Percentiles rank a stretch among this genome's conserved stretches.
These are phyloP conservation scores for Ispidina picta DNA, from an alignment of 2,797 vertebrate species.

Conservation along the genomic window DNA sequence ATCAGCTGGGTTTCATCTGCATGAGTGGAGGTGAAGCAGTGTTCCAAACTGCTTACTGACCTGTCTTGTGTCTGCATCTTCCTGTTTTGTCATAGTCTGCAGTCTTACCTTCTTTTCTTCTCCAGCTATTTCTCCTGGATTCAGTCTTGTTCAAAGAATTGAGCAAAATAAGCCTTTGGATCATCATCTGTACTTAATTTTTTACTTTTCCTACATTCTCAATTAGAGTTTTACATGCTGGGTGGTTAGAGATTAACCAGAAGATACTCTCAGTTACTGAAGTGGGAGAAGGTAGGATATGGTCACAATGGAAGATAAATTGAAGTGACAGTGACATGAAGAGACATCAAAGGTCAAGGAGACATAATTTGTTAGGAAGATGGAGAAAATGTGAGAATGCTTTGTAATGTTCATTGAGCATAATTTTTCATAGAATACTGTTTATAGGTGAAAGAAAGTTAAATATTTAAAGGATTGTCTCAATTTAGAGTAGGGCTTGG, in stretches of 20 bases:
- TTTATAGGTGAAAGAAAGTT: neutral
- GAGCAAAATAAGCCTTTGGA: neutral
- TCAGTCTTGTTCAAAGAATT: neutral
- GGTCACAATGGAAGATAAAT: neutral
- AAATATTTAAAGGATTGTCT: neutral
- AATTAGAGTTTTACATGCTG: neutral
- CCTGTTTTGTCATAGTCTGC: neutral
- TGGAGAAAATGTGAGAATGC: neutral
- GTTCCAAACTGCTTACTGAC: neutral
- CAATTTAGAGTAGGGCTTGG: neutral
- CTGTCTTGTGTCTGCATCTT: neutral
- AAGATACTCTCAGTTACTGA: neutral
- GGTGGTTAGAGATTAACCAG: neutral
- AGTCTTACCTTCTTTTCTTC: neutral
- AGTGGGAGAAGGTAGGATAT: neutral
- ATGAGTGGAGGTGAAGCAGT: neutral
- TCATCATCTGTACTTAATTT: neutral
- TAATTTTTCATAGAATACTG: neutral
- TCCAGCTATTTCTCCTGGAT: neutral
- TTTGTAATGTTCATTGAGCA: neutral
- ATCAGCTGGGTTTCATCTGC: neutral
- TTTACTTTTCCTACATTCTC: neutral
- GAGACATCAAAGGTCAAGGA: neutral
- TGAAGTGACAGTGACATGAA: neutral
- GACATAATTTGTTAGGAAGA: neutral